phyloP scores from a whole-genome alignment of 2,888 invertebrate species.

The Drosophila demipolita region DNA sequence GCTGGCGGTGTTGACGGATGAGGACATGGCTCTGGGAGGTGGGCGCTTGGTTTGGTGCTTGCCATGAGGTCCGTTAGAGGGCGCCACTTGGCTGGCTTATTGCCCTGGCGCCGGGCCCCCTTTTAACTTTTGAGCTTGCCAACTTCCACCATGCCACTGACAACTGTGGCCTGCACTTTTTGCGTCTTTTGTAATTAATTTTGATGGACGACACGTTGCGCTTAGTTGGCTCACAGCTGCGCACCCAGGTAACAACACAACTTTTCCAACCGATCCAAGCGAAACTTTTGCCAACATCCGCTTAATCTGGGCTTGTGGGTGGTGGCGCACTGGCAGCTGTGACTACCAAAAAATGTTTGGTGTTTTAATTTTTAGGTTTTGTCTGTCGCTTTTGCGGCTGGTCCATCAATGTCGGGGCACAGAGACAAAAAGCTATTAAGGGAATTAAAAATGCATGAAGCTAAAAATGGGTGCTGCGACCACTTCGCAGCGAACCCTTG shows the following conservation, averaged over 20 bases:
- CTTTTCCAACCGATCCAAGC: conserved; percentile 49
- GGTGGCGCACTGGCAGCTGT: conserved; percentile 51
- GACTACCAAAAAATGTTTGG: conserved; percentile 49
- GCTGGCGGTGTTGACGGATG: conserved; percentile 65
- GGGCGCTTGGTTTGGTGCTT: background rate
- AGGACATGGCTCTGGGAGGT: conserved; percentile 37
- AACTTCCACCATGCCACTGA: conserved; percentile 26
- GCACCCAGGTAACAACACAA: conserved; percentile 65
- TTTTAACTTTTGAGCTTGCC: conserved; percentile 82
- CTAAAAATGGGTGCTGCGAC: conserved; percentile 58
- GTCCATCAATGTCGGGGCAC: conserved; percentile 76
- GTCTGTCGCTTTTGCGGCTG: conserved; percentile 50
- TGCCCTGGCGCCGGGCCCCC: conserved; percentile 66
- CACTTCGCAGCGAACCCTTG: conserved; percentile 22
- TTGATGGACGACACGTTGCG: conserved; percentile 82
- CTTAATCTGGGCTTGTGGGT: conserved; percentile 51
- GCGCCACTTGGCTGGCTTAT: conserved; percentile 65
- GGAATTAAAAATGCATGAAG: conserved; percentile 82
- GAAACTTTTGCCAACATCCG: conserved; percentile 55
- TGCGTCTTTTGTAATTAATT: conserved; percentile 82
- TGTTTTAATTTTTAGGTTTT: conserved; percentile 66
- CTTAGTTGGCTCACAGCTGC: conserved; percentile 69
- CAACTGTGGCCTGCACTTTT: conserved; percentile 69
- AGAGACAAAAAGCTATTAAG: conserved; percentile 81
- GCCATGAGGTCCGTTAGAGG: conserved; percentile 48